Evolutionary conservation across 2,888 invertebrate genomes (phyloP).

Genomic region (Athalia rosae): DNA sequence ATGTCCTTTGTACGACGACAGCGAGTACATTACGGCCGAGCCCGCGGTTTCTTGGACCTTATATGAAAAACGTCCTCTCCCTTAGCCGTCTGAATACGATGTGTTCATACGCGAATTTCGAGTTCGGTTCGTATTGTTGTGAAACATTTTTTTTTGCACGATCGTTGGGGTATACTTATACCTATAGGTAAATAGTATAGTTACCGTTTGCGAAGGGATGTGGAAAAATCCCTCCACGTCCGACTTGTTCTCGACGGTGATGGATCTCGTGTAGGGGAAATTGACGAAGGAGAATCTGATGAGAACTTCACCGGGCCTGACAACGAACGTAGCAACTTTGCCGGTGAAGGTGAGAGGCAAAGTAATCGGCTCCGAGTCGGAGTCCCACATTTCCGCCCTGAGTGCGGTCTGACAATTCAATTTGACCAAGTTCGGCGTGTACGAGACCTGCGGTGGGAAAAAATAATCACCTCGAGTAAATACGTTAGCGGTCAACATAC

Average conservation of each 20-base stretch:
- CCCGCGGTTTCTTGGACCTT: conserved; percentile 53
- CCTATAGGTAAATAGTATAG: not conserved
- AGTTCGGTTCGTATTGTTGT: no score
- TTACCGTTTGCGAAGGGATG: conserved; percentile 71
- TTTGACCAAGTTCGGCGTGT: conserved; percentile 76
- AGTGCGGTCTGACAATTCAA: conserved; percentile 72
- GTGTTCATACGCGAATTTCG: not conserved
- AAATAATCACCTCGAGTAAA: conserved; percentile 12
- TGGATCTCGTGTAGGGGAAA: conserved; percentile 75
- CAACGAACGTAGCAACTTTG: conserved; percentile 74
- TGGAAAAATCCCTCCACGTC: conserved; percentile 75
- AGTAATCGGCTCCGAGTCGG: conserved; percentile 75
- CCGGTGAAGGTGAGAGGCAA: conserved; percentile 76
- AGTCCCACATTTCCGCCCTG: conserved; percentile 77
- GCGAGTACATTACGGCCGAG: conserved; percentile 58
- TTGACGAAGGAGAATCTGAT: conserved; percentile 78
- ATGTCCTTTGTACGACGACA: conserved; percentile 62
- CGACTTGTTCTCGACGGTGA: conserved; percentile 74
- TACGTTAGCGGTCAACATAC: conserved; percentile 33
- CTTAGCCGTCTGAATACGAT: not conserved
- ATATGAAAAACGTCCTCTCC: not conserved
- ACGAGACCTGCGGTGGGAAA: conserved; percentile 70
- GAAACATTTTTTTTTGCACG: not conserved
- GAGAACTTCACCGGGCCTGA: conserved; percentile 75
- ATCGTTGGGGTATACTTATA: not conserved